Conservation (phyloP, 1,140 invertebrate species). For the Oryctes rhinoceros region DNA sequence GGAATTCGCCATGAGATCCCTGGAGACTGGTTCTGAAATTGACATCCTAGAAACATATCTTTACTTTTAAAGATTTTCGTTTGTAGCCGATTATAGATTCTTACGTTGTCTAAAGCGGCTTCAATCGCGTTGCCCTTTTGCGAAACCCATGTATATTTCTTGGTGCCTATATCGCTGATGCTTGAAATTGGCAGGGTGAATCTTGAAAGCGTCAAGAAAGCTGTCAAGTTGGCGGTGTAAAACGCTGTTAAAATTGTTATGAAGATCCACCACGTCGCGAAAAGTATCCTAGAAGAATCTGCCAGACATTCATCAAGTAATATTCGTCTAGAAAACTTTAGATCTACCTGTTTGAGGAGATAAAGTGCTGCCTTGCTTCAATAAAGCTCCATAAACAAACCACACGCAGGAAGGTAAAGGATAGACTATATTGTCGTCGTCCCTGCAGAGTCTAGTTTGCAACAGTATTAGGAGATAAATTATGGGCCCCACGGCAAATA, state of each 20-base stretch:
- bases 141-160: constrained; percentile 73
- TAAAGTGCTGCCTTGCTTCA: constrained; percentile 83
- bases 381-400: constrained; percentile 85
- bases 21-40: constrained; percentile 31
- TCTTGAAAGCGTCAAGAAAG: constrained; percentile 82
- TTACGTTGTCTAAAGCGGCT: constrained; percentile 42
- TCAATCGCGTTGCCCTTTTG: constrained; percentile 66
- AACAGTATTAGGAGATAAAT: constrained; percentile 76
- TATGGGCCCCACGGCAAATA: constrained; percentile 76
- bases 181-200: constrained; percentile 79
- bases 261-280: constrained; percentile 90
- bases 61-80: neutral
- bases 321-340: neutral
- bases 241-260: constrained; percentile 85
- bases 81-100: neutral
- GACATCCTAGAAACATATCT: neutral
- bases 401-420: constrained; percentile 74
- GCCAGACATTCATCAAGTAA: neutral
- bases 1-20: constrained; percentile 20
- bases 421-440: constrained; percentile 54
- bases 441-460: constrained; percentile 65
- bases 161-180: constrained; percentile 71
- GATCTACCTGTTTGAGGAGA: constrained; percentile 74
- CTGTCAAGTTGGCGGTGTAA: constrained; percentile 88
- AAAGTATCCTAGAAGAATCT: constrained; percentile 82